Conservation (phyloP, 2,888 invertebrate species). For the Sisyra terminalis region DNA sequence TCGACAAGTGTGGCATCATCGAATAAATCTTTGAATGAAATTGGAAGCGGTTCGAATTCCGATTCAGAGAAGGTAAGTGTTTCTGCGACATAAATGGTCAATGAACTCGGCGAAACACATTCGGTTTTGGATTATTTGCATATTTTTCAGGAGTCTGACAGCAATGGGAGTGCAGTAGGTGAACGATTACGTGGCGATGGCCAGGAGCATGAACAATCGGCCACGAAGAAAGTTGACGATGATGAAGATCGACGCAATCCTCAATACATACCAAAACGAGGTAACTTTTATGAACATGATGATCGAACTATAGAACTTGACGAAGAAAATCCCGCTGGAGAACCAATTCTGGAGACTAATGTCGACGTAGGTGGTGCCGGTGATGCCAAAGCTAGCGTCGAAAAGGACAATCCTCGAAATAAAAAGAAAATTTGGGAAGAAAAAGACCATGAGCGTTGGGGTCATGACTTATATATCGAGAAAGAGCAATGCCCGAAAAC, state of each 20-base stretch:
- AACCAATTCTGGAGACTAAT: slow-evolving; percentile 13
- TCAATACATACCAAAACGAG: slow-evolving; percentile 90
- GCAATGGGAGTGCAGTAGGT: slow-evolving; percentile 33
- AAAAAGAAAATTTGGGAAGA: slow-evolving; percentile 28
- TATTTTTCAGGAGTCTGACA: slow-evolving; percentile 32
- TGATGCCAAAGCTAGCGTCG: slow-evolving; percentile 16
- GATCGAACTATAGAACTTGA: slow-evolving; percentile 58
- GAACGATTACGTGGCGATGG: slow-evolving; percentile 57
- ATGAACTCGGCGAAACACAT: no score
- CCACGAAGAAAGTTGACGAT: slow-evolving; percentile 60
- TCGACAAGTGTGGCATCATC: no score
- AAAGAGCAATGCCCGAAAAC: slow-evolving; percentile 74
- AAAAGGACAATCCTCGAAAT: slow-evolving; percentile 15
- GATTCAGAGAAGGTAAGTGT: slow-evolving; percentile 4
- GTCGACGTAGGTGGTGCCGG: background rate
- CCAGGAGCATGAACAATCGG: slow-evolving; percentile 33
- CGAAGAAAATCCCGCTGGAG: slow-evolving; percentile 16
- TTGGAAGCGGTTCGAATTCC: background rate
- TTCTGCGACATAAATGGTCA: no score
- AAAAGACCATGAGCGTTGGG: slow-evolving; percentile 26
- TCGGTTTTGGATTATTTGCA: background rate
- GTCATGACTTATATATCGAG: slow-evolving; percentile 59
- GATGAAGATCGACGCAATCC: slow-evolving; percentile 93
- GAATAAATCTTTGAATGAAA: no score
- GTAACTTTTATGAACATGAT: slow-evolving; percentile 94